Evolutionary conservation across 37 sponge, comb jelly and placozoan genomes (phyloP).

Genomic region (Chondrilla cf. caribensis): DNA sequence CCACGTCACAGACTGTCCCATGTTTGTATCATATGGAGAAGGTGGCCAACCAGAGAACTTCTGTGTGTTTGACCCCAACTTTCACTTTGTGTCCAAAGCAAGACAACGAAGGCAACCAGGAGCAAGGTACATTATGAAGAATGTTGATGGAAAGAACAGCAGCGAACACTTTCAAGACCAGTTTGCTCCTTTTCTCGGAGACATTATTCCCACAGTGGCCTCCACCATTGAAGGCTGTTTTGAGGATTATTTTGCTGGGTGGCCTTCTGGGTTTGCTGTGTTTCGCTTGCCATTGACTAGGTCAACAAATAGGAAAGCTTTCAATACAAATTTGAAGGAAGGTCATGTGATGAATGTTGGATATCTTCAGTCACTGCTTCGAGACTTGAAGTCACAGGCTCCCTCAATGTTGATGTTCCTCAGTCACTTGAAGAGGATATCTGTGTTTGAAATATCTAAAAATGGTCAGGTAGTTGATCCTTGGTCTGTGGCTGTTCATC

Average conservation of each 20-base stretch:
- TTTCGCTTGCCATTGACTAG: conserved; percentile 55
- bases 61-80: conserved; percentile 70
- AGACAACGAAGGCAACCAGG: not conserved
- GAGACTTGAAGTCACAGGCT: conserved; percentile 11
- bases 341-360: not conserved
- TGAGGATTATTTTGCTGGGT: not conserved
- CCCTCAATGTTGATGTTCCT: conserved; percentile 45
- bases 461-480: conserved; percentile 26
- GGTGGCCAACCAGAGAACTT: conserved; percentile 45
- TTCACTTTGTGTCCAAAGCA: conserved; percentile 11
- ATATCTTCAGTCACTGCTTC: conserved; percentile 10
- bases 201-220: conserved; percentile 20
- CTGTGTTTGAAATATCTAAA: conserved; percentile 46
- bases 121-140: conserved; percentile 14
- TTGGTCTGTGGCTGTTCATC: conserved; percentile 11
- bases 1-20: conserved; percentile 84
- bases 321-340: not conserved
- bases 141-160: not conserved
- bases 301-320: not conserved
- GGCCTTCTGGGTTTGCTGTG: conserved; percentile 39
- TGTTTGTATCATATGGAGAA: conserved; percentile 48
- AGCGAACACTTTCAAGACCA: conserved; percentile 51
- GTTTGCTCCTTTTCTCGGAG: conserved; percentile 44
- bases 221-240: not conserved
- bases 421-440: conserved; percentile 45